Percentiles rank a stretch among this genome's conserved stretches.
phyloP scores from a whole-genome alignment of 2,888 invertebrate genomes.

The Lepetodrilus schrolli region DNA sequence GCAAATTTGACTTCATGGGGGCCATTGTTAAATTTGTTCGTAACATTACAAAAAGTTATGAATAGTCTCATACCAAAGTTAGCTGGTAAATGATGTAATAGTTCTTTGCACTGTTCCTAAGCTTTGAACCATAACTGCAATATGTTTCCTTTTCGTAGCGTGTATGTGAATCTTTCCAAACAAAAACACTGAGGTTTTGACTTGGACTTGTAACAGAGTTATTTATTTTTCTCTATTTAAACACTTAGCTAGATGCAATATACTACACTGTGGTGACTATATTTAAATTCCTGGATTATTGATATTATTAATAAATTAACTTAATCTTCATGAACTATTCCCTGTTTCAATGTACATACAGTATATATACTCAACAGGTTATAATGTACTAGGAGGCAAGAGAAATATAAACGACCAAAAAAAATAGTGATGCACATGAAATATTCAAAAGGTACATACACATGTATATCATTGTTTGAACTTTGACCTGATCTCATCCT shows the following conservation, averaged over 20 bases:
- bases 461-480: background rate
- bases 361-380: background rate
- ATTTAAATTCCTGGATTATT: background rate
- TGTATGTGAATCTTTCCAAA: background rate
- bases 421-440: background rate
- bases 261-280: background rate
- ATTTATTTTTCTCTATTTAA: constrained; percentile 24
- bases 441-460: too few relatives aligned
- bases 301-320: constrained; percentile 4
- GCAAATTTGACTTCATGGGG: background rate
- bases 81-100: too few relatives aligned
- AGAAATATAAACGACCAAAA: background rate
- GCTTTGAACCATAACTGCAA: background rate
- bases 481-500: too few relatives aligned
- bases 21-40: background rate
- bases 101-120: too few relatives aligned
- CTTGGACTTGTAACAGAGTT: constrained; percentile 8
- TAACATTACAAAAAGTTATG: too few relatives aligned
- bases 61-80: too few relatives aligned
- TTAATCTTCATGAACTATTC: background rate
- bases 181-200: background rate
- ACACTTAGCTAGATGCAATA: background rate
- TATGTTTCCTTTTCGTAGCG: background rate
- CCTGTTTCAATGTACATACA: constrained; percentile 19
- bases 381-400: background rate